Evolutionary conservation across 2,113 vertebrate species (phyloP).

Genomic region (Trogon surrucura): DNA sequence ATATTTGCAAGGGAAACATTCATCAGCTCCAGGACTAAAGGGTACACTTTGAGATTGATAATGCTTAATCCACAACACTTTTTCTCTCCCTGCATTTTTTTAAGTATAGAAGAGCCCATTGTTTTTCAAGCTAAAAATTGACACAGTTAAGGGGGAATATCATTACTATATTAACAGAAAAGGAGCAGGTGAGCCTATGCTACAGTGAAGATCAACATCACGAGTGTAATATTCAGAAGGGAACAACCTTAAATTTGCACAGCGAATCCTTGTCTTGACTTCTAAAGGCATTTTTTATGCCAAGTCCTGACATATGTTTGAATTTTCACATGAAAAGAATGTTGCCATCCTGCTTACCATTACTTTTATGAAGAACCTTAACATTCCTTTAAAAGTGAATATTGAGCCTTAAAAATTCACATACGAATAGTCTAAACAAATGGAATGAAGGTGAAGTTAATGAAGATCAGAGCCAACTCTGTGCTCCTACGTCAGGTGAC

Average conservation of each 20-base stretch:
- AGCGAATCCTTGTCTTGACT: not conserved
- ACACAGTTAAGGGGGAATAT: not conserved
- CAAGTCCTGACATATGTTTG: not conserved
- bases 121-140: not conserved
- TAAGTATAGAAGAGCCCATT: not conserved
- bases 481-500: accelerated
- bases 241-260: not conserved
- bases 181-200: not conserved
- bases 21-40: not conserved
- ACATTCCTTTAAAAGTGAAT: not conserved
- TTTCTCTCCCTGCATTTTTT: not conserved
- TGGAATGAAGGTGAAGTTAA: not conserved
- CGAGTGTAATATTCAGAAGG: not conserved
- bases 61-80: not conserved
- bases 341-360: not conserved
- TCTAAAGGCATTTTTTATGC: not conserved
- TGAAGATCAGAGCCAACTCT: not conserved
- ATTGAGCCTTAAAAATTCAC: not conserved
- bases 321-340: not conserved
- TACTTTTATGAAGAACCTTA: not conserved
- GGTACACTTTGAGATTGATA: not conserved
- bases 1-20: not conserved
- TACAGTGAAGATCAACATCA: not conserved
- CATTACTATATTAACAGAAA: not conserved
- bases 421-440: not conserved